A percentile compares a stretch with the other conserved stretches of the same genome.
phyloP scores from a whole-genome alignment of 2,797 vertebrate genomes.

The Melopsittacus undulatus region DNA sequence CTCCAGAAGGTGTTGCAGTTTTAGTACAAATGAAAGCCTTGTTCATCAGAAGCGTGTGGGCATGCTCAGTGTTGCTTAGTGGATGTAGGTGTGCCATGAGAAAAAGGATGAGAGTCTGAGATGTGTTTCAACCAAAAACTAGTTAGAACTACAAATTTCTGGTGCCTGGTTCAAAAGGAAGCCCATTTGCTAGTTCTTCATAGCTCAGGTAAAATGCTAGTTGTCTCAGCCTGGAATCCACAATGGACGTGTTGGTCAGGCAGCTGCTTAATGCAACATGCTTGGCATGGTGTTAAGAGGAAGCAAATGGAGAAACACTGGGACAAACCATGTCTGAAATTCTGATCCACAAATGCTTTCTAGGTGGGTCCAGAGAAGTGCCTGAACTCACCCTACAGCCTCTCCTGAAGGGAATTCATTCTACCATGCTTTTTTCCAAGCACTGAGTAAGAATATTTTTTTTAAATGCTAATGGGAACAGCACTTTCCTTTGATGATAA shows the following conservation, averaged over 20 bases:
- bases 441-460: neutral
- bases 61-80: neutral
- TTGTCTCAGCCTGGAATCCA: neutral
- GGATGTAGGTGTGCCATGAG: neutral
- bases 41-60: neutral
- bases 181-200: neutral
- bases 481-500: neutral
- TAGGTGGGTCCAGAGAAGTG: neutral
- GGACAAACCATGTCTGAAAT: neutral
- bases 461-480: neutral
- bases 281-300: neutral
- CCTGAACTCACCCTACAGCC: neutral
- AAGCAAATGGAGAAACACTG: neutral
- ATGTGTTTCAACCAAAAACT: neutral
- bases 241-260: neutral
- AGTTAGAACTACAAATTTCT: neutral
- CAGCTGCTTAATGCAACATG: neutral
- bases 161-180: neutral
- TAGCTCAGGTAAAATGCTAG: neutral
- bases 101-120: neutral
- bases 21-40: neutral
- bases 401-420: neutral
- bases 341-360: neutral
- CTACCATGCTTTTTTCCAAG: neutral
- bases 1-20: neutral